Base-by-base conservation (phyloP, 2,113 vertebrate genomes). In the Phaethon lepturus region DNA sequence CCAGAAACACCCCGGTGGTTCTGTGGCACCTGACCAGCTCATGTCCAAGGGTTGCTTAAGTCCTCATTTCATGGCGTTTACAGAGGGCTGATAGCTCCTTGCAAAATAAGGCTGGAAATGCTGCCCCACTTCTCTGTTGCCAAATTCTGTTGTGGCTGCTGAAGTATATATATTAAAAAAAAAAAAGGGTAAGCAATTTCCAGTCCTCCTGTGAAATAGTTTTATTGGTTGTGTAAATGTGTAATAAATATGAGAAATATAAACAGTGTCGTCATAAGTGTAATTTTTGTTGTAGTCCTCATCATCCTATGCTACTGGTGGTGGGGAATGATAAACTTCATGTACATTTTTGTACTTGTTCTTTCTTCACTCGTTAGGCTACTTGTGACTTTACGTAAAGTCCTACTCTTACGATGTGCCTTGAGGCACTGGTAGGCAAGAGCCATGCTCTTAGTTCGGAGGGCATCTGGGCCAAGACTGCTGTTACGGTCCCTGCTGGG, bases 381-480 rank as follows among this genome's bases (percentile, higher is more conserved):
- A 2, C 49, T 26, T 13, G 33, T 75, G 50, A n/a, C 60, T 7
- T 20, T 1, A 11, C 22, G 33, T 38, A 0, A 42, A n/a, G 44
- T 24, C 7, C 22, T 33, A 1, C 40, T 58, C 25, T 25, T 7
- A 4, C 11, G 3, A 1, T 5, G 23, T 49, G 55, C 13, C 9
- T 20, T 11, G 17, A 31, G 62, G 44, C 24, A 5, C 7, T 23
- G 72, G 38, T 13, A n/a, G 31, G 25, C 4, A 8, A 44, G 12
- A 35, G 20, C 17, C 0, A 0, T 20, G 13, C 10, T 29, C 19
- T n/a, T 31, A 0, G 7, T 31, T 50, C 7, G 15, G 31, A 47
- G 40, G 26, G 19, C 13, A 9, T 13, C 53, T 59, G 52, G 62
- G 62, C 72, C 42, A 9, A 0, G 1, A 44, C 18, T 35, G 24